Evolutionary conservation across 2,113 vertebrate genomes (phyloP).

Genomic region (Megalops atlanticus): DNA sequence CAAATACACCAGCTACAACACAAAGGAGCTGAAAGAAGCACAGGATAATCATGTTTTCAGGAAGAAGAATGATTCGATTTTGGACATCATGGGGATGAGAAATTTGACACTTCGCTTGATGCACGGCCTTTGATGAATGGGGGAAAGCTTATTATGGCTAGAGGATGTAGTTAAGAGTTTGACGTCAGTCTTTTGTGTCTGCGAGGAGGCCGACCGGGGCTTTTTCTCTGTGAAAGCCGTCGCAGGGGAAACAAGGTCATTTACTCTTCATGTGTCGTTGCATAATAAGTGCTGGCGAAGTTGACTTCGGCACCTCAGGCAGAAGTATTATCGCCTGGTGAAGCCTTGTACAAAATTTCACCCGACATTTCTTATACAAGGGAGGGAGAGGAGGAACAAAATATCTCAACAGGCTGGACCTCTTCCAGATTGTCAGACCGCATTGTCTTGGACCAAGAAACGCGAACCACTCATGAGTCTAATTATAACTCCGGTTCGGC

Average conservation of each 20-base stretch:
- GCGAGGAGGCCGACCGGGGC: background rate
- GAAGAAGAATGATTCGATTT: background rate
- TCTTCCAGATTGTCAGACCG: conserved; percentile 27
- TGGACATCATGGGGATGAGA: background rate
- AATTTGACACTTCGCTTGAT: background rate
- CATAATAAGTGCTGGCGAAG: background rate
- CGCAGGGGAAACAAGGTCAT: background rate
- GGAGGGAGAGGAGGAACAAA: background rate
- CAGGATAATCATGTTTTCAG: background rate
- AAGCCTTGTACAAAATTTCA: conserved; percentile 15
- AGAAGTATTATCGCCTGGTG: background rate
- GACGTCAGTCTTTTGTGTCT: background rate
- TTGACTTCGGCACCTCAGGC: conserved; percentile 2
- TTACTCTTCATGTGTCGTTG: background rate
- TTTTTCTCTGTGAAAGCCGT: background rate
- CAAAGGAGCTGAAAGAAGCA: background rate
- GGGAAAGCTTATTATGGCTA: background rate
- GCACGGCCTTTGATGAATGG: background rate
- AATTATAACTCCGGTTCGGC: conserved; percentile 52
- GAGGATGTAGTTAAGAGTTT: background rate
- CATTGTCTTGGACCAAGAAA: conserved; percentile 36
- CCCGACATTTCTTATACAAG: conserved; percentile 1
- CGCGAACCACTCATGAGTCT: conserved; percentile 24
- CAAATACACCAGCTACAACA: background rate
- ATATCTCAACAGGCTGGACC: conserved; percentile 5